Evolutionary conservation across 2,113 vertebrate species (phyloP).

Genomic region (Holacanthus passer): DNA sequence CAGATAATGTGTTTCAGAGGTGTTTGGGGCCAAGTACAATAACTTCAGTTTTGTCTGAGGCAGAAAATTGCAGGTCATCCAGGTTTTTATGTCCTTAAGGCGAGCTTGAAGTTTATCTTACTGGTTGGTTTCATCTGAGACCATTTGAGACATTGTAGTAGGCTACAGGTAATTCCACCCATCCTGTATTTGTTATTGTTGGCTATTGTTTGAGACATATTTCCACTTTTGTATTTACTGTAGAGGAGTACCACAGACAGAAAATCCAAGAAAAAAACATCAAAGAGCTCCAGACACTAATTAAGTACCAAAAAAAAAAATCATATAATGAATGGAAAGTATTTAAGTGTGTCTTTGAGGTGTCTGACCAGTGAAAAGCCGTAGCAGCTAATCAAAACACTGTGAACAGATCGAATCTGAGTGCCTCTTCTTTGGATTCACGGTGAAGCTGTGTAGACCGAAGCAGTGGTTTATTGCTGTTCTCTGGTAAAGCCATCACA

Average conservation of each 20-base stretch:
- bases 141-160: background rate
- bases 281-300: background rate
- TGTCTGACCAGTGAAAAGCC: conserved; percentile 16
- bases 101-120: too few relatives aligned
- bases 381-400: conserved; percentile 12
- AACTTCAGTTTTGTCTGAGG: too few relatives aligned
- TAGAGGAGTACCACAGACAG: background rate
- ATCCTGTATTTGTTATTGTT: background rate
- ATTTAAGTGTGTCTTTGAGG: conserved; percentile 12
- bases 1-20: too few relatives aligned
- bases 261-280: background rate
- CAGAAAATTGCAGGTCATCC: too few relatives aligned
- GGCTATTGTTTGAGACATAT: background rate
- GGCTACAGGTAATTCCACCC: background rate
- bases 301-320: background rate
- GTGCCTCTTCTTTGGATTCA: background rate
- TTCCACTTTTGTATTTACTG: background rate
- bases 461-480: conserved; percentile 2
- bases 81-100: too few relatives aligned
- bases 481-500: conserved; percentile 44
- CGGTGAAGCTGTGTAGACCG: background rate
- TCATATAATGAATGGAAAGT: background rate
- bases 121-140: too few relatives aligned
- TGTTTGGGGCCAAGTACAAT: too few relatives aligned
- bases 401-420: background rate